These are phyloP conservation scores for Diloba caeruleocephala DNA, from an alignment of 2,888 invertebrate species.

Conservation along the genomic window DNA sequence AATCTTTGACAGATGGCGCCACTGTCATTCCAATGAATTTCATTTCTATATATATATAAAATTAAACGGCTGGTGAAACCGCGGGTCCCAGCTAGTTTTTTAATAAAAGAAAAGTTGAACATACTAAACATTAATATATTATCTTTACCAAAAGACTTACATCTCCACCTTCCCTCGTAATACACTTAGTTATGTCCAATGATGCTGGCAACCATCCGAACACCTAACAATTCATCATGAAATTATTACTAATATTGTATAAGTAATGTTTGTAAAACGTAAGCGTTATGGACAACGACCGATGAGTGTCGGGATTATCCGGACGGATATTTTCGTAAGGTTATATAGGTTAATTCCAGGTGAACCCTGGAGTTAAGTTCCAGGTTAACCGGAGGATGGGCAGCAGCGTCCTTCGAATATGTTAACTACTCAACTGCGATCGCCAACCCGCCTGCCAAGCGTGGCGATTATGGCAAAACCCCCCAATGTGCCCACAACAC, in stretches of 20 bases:
- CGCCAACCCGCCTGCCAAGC: too few species aligned
- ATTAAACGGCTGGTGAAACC: too few species aligned
- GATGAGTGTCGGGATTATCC: conserved; percentile 2
- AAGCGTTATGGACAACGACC: conserved; percentile 18
- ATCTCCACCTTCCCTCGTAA: conserved; percentile 17
- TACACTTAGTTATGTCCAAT: conserved; percentile 22
- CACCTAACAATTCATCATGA: conserved; percentile 27
- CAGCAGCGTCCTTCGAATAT: too few species aligned
- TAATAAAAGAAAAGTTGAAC: too few species aligned
- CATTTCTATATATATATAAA: too few species aligned
- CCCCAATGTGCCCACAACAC: too few species aligned
- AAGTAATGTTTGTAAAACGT: conserved; percentile 26
- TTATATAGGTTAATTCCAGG: conserved; percentile 24
- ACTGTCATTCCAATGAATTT: too few species aligned
- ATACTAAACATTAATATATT: background rate
- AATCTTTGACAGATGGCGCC: too few species aligned
- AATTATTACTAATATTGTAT: conserved; percentile 20
- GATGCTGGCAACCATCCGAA: conserved; percentile 43
- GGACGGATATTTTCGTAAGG: conserved; percentile 29
- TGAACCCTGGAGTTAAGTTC: background rate
- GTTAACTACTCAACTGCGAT: too few species aligned
- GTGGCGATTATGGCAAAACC: too few species aligned
- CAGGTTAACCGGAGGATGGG: too few species aligned
- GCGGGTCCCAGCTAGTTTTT: too few species aligned
- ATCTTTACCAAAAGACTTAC: conserved; percentile 11